Evolutionary conservation across 2,888 invertebrate genomes (phyloP).

Genomic region (Nomada fabriciana): DNA sequence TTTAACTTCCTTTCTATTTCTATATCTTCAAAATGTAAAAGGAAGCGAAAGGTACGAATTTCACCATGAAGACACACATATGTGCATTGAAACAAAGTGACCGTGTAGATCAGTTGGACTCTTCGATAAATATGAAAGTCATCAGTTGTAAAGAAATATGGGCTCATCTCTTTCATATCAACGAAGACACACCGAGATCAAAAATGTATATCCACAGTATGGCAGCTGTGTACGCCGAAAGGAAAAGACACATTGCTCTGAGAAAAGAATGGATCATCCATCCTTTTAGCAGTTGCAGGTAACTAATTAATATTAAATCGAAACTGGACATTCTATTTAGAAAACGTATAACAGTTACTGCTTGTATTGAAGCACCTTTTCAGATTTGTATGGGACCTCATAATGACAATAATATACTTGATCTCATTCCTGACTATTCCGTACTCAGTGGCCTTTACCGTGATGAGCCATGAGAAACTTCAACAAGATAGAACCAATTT

Average conservation of each 20-base stretch:
- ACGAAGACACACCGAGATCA: constrained; percentile 73
- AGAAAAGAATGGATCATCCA: constrained; percentile 79
- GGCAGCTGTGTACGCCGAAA: constrained; percentile 74
- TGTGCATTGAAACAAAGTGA: constrained; percentile 27
- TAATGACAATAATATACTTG: constrained; percentile 76
- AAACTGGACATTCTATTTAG: neutral
- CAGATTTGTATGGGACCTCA: constrained; percentile 79
- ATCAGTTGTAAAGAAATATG: constrained; percentile 10
- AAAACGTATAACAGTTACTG: neutral
- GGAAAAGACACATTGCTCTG: constrained; percentile 67
- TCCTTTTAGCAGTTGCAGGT: constrained; percentile 78
- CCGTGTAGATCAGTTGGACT: neutral
- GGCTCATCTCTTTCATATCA: constrained; percentile 60
- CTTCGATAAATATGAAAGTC: neutral
- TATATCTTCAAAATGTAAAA: neutral
- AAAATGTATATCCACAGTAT: constrained; percentile 71
- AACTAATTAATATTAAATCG: neutral
- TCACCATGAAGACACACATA: constrained; percentile 27
- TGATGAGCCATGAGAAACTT: constrained; percentile 74
- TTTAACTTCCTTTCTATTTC: neutral
- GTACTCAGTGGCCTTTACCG: constrained; percentile 76
- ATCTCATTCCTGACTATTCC: constrained; percentile 79
- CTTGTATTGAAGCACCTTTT: constrained; percentile 10
- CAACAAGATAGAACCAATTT: constrained; percentile 73
- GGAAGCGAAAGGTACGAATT: neutral